Percentiles rank a stretch among this genome's conserved stretches.
phyloP scores from a whole-genome alignment of 2,888 invertebrate genomes.

The Erynnis tages region DNA sequence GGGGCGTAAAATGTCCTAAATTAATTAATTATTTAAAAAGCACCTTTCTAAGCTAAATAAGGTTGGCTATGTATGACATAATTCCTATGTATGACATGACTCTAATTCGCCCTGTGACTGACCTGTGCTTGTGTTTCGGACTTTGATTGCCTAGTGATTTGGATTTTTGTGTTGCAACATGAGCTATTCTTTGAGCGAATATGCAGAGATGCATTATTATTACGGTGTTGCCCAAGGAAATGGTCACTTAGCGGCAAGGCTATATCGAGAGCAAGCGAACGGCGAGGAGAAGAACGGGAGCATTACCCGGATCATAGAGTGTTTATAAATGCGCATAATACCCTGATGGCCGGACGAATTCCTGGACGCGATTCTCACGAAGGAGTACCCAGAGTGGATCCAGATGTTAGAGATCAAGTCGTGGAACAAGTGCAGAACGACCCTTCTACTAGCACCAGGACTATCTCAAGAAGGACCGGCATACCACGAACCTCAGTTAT shows the following conservation, averaged over 20 bases:
- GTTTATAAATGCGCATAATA: background rate
- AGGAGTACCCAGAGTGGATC: background rate
- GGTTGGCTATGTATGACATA: background rate
- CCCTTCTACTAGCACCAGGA: background rate
- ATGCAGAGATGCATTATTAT: background rate
- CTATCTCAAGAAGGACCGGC: background rate
- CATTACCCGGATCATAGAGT: background rate
- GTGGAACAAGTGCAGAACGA: slow-evolving; percentile 2
- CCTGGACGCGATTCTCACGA: background rate
- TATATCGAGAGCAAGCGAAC: too few species aligned
- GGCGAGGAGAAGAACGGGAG: background rate
- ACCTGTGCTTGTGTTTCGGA: too few species aligned
- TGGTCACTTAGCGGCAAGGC: background rate
- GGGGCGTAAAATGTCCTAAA: slow-evolving; percentile 3
- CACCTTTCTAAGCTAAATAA: background rate
- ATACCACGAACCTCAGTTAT: slow-evolving; percentile 2
- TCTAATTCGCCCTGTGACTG: too few species aligned
- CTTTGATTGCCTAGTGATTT: too few species aligned
- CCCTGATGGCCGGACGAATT: background rate
- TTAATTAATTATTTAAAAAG: slow-evolving; percentile 9
- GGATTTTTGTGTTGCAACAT: background rate
- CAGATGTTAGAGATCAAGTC: background rate
- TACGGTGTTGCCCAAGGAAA: background rate
- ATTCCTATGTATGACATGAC: too few species aligned
- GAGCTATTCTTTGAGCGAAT: background rate